Evolutionary conservation across 2,888 invertebrate genomes (phyloP), one percentile per base, ranked within the genome.

Genomic region (Tiphia femorata): DNA sequence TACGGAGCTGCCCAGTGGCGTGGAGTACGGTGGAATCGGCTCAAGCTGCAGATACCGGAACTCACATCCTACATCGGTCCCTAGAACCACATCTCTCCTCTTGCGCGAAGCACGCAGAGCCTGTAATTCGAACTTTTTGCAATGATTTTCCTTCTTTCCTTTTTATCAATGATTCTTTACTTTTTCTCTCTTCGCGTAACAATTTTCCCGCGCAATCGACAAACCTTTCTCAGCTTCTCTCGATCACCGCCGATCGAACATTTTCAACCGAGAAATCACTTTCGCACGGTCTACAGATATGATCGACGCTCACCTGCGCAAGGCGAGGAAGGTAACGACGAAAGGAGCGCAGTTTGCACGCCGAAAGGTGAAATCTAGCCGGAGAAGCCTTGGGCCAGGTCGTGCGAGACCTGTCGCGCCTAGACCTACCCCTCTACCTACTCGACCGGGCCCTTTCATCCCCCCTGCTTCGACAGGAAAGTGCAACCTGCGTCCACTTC

Each of bases 281-380:
- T 80, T 80, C 79, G 79, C 80, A 79, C 79, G 79, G 77, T 73
- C 75, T 64, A 64, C 56, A 52, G 68, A 49, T 58, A 70, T 66
- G 65, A 70, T 70, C 67, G 62, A 41, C 48, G 69, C 64, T 69
- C 69, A 69, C 69, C 69, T 69, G 69, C 67, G 44, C 66, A 49
- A 67, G 66, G 67, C 65, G 56, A 64, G 58, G 58, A 42, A 57
- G 60, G 54, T 56, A 66, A 56, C 57, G 40, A 41, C 50, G n/a
- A 44, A 37, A 54, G 33, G 43, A 50, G 29, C 51, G 52, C 52
- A 60, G 65, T 66, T 62, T 62, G 55, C 41, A 47, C 47, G 40
- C 58, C 59, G 60, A 67, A 69, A 73, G 72, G 66, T 65, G 69
- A 76, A 76, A 75, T 76, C 67, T 67, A 42, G 57, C 55, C 37